These are phyloP conservation scores for Forbesichthys papilliferus DNA, from an alignment of 2,113 vertebrate genomes.

Conservation along the genomic window DNA sequence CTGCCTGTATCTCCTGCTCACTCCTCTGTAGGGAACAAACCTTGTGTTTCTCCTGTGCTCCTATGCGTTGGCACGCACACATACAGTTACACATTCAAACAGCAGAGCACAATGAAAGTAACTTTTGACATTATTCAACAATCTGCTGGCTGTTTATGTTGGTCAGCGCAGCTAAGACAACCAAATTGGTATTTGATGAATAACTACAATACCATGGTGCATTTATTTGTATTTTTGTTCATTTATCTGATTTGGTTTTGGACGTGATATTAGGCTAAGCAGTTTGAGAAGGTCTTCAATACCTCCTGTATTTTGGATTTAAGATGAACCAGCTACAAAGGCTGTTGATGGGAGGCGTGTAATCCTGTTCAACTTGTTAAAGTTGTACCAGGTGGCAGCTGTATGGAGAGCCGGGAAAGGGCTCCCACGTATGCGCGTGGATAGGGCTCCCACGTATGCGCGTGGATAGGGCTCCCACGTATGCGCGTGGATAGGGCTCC, in stretches of 20 bases:
- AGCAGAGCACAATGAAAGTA: not conserved
- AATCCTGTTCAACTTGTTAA: constrained; percentile 8
- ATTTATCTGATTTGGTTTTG: constrained; percentile 46
- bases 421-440: too few relatives aligned
- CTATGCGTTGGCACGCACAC: not conserved
- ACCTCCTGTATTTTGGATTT: constrained; percentile 38
- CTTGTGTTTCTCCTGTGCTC: constrained; percentile 10
- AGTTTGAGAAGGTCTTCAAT: constrained; percentile 56
- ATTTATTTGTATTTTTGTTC: constrained; percentile 9
- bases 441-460: too few relatives aligned
- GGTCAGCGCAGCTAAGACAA: too few relatives aligned
- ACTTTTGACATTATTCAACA: too few relatives aligned
- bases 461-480: too few relatives aligned
- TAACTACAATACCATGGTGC: not conserved
- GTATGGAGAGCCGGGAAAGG: too few relatives aligned
- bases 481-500: too few relatives aligned
- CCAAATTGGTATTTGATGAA: not conserved
- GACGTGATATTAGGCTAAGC: constrained; percentile 44
- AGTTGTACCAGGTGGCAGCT: too few relatives aligned
- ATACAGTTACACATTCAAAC: too few relatives aligned
- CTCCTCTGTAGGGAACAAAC: constrained; percentile 34
- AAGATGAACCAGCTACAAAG: constrained; percentile 45
- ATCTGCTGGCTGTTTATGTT: too few relatives aligned
- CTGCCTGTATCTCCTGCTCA: constrained; percentile 47
- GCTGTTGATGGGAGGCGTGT: constrained; percentile 45